Conservation (phyloP, 2,797 vertebrate genomes). For the Clarias laeviceps region DNA sequence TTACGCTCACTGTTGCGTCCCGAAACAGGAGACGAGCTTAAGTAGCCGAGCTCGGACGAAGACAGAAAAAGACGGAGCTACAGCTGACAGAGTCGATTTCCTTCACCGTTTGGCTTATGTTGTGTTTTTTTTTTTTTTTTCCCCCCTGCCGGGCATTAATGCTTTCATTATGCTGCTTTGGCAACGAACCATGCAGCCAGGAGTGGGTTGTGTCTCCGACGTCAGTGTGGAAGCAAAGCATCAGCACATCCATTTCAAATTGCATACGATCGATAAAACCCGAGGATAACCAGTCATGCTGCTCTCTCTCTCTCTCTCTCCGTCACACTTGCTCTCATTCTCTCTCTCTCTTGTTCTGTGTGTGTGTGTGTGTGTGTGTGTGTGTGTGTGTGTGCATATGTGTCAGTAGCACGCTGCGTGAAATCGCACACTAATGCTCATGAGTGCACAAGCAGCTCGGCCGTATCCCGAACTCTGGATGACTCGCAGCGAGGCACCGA, state of each 20-base stretch:
- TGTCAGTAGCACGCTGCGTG: slow-evolving; percentile 45
- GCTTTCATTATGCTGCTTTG: slow-evolving; percentile 47
- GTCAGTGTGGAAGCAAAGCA: slow-evolving; percentile 56
- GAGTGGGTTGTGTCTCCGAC: slow-evolving; percentile 32
- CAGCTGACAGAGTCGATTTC: slow-evolving; percentile 72
- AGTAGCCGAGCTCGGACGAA: slow-evolving; percentile 68
- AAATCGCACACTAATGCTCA: slow-evolving; percentile 65
- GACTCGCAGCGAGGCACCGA: slow-evolving; percentile 35
- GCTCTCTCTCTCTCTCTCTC: slow-evolving; percentile 30
- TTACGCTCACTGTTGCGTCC: slow-evolving; percentile 72
- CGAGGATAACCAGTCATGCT: slow-evolving; percentile 70
- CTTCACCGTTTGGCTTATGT: slow-evolving; percentile 62
- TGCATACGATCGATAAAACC: slow-evolving; percentile 72
- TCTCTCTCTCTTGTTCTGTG: not conserved
- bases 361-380: slow-evolving; percentile 14
- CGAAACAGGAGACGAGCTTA: slow-evolving; percentile 68
- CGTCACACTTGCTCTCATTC: not conserved
- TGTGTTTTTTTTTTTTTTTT: slow-evolving; percentile 45
- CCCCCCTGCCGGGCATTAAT: slow-evolving; percentile 71
- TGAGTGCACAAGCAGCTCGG: slow-evolving; percentile 64
- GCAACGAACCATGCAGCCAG: slow-evolving; percentile 16
- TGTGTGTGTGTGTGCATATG: slow-evolving; percentile 8
- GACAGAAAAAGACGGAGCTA: slow-evolving; percentile 52
- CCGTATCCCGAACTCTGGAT: slow-evolving; percentile 57
- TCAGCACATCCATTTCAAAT: slow-evolving; percentile 72